Evolutionary conservation across 2,888 invertebrate genomes (phyloP).

Genomic region (Eubasilissa splendida): DNA sequence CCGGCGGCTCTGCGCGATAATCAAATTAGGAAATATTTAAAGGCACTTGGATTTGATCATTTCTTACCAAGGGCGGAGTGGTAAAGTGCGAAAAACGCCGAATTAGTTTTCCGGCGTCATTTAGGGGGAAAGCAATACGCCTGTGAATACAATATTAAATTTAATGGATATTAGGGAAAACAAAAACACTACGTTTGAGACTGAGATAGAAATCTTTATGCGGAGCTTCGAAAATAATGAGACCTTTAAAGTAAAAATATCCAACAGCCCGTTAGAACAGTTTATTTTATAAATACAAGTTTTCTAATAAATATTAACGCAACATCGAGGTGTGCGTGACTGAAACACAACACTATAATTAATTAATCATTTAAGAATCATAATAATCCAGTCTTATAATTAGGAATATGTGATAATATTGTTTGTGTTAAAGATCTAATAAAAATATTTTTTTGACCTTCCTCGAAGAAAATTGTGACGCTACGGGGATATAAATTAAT

Average conservation of each 20-base stretch:
- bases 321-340: too few species aligned
- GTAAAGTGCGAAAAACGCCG: conserved; percentile 20
- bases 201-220: neutral
- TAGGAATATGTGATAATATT: too few species aligned
- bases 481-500: too few species aligned
- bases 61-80: conserved; percentile 1
- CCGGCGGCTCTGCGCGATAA: conserved; percentile 20
- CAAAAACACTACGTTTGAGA: conserved; percentile 5
- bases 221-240: conserved; percentile 4
- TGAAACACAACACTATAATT: too few species aligned
- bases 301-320: neutral
- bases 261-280: conserved; percentile 1
- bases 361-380: too few species aligned
- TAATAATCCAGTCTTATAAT: too few species aligned
- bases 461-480: too few species aligned
- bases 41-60: conserved; percentile 28
- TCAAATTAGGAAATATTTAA: conserved; percentile 36
- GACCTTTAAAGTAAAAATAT: conserved; percentile 16
- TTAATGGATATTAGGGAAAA: conserved; percentile 14
- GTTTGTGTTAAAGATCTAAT: too few species aligned
- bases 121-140: conserved; percentile 6
- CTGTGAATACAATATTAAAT: conserved; percentile 15
- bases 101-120: conserved; percentile 26
- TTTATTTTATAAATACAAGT: too few species aligned
- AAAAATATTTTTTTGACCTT: too few species aligned